These are phyloP conservation scores for Lamproptera curius DNA, from an alignment of 2,888 invertebrate genomes.

Conservation along the genomic window DNA sequence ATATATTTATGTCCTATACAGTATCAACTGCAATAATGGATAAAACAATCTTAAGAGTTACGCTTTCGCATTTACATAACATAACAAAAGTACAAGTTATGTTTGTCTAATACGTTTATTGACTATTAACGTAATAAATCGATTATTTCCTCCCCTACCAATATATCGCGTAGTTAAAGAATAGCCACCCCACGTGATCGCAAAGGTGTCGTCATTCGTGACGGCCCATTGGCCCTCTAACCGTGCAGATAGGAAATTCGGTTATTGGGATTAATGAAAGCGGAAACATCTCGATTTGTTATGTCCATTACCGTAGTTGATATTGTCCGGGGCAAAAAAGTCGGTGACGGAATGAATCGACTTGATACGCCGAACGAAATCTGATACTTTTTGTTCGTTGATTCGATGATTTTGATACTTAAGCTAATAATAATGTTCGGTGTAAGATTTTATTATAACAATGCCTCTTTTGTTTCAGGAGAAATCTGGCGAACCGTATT, in stretches of 20 bases:
- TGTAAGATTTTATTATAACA: too few species aligned
- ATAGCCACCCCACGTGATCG: conserved; percentile 35
- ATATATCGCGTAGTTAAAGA: conserved; percentile 23
- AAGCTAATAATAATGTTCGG: too few species aligned
- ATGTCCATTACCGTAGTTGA: conserved; percentile 32
- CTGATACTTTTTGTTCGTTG: conserved; percentile 1
- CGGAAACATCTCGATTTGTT: conserved; percentile 50
- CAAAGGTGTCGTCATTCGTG: conserved; percentile 55
- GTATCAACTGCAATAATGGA: too few species aligned
- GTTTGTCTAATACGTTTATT: neutral
- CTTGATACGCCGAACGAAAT: conserved; percentile 22
- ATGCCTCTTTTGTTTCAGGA: conserved; percentile 82
- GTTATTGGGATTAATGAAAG: conserved; percentile 50
- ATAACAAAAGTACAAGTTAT: too few species aligned
- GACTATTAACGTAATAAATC: neutral
- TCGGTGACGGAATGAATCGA: conserved; percentile 25
- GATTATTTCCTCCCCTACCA: neutral
- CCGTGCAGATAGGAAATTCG: conserved; percentile 44
- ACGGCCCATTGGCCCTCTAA: conserved; percentile 49
- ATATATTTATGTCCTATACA: too few species aligned
- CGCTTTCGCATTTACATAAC: too few species aligned
- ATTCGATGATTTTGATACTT: neutral
- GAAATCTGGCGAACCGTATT: conserved; percentile 87
- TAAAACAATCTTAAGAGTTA: too few species aligned
- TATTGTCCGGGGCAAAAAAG: conserved; percentile 31